Conservation (phyloP, 1,140 invertebrate species). For the Nymphalis io region DNA sequence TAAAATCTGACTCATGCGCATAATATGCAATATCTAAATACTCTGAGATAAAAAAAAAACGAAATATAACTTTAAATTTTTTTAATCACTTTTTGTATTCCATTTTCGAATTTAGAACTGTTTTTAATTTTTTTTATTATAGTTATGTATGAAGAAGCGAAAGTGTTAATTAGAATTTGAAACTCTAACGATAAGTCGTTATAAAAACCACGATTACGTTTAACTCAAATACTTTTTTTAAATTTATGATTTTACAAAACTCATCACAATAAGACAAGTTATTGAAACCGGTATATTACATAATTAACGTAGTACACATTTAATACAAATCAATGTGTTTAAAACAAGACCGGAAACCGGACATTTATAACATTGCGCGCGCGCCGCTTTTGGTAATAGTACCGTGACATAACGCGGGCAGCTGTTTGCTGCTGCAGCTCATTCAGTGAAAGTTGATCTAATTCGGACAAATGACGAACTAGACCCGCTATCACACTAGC, state of each 20-base stretch:
- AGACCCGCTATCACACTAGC: conserved; percentile 8
- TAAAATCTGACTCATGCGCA: neutral
- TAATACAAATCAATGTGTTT: neutral
- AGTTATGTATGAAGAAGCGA: too few relatives aligned
- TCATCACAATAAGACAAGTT: neutral
- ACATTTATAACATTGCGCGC: conserved; percentile 1
- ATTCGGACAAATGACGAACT: conserved; percentile 9
- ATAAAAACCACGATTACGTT: too few relatives aligned
- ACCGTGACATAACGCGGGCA: conserved; percentile 29
- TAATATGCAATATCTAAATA: neutral
- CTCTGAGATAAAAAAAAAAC: neutral
- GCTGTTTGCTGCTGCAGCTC: too few relatives aligned
- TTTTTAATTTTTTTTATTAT: too few relatives aligned
- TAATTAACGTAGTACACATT: neutral
- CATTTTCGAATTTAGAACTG: too few relatives aligned
- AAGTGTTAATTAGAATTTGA: too few relatives aligned
- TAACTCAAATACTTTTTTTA: too few relatives aligned
- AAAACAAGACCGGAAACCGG: conserved; percentile 20
- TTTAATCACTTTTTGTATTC: neutral
- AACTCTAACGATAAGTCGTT: too few relatives aligned
- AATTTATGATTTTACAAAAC: neutral
- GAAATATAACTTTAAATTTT: neutral
- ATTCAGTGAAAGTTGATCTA: conserved; percentile 38
- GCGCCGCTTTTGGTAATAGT: conserved; percentile 9
- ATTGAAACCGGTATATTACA: neutral